A percentile compares a stretch with the other conserved stretches of the same genome.
Conservation (phyloP, 2,113 vertebrate genomes). For the Xenopus laevis region DNA sequence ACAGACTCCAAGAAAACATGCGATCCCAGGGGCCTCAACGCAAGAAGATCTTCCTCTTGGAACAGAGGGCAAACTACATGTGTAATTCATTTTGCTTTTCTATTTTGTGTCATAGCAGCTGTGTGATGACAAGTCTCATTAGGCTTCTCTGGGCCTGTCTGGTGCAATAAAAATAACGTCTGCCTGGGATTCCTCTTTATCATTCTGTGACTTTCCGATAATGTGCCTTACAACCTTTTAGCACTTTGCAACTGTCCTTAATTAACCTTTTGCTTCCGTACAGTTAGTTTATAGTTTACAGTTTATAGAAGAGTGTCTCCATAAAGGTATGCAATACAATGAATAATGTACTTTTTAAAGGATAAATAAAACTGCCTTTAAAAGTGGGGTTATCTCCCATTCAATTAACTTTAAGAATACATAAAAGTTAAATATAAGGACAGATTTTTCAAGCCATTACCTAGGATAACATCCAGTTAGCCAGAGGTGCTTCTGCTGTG, state of each 20-base stretch:
- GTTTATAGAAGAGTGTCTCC: no score
- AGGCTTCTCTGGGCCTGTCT: constrained; percentile 27
- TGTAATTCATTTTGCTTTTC: constrained; percentile 22
- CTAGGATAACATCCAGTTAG: no score
- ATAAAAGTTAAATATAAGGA: no score
- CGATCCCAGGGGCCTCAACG: constrained; percentile 22
- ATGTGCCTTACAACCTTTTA: constrained; percentile 28
- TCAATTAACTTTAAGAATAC: no score
- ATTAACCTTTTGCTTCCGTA: constrained; percentile 3
- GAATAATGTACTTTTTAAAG: no score
- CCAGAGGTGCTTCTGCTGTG: no score
- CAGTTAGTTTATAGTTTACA: background rate
- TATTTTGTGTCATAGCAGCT: constrained; percentile 15
- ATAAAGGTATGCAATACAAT: no score
- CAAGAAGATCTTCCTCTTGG: constrained; percentile 30
- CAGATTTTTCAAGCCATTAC: no score
- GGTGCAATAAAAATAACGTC: constrained; percentile 39
- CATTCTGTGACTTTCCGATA: background rate
- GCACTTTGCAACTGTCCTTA: constrained; percentile 14
- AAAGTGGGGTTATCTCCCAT: no score
- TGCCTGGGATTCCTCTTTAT: constrained; percentile 43
- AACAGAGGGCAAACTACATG: background rate
- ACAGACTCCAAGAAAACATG: constrained; percentile 3
- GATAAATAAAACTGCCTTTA: no score
- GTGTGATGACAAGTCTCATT: constrained; percentile 24